Evolutionary conservation across 2,888 invertebrate species (phyloP), one percentile per base, ranked within the genome.

Genomic region (Coelogynopora nodosa): DNA sequence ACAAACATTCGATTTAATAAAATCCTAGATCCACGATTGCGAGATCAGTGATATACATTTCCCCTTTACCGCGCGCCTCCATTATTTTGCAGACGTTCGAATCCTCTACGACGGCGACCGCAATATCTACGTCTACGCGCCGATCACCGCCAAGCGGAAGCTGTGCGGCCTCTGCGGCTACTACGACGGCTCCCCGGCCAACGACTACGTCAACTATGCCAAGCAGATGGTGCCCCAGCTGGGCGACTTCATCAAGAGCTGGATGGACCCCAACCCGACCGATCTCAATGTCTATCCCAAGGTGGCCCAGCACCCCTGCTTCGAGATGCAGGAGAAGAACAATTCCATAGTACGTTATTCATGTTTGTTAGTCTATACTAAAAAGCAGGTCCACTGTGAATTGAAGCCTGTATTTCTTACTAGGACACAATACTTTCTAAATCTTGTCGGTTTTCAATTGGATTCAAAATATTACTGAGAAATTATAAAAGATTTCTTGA

Each of bases 121-220:
- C 10, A 88, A 87, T 30, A 87, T 88, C 13, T 87, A 87, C 30
- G 86, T 88, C 67, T 88, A 84, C 49, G 88, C 88, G 27, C 88
- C 88, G 2, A 81, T 67, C 18, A 88, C 89, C 0, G 86, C 87
- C 84, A 30, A 88, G 30, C 86, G 86, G 49, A 88, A 87, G 67
- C 67, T 88, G n/a, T 88, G 88, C 82, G 89, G 89, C 67, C 82
- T 89, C 67, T 89, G 89, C 85, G 89, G 89, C 67, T 83, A 87
- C 67, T 88, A 49, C 86, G 86, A 88, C 83, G 88, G 87, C 18
- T 84, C 87, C 67, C n/a, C 31, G 13, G 30, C 31, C n/a, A 87
- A 89, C 31, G 89, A 89, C 10, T 87, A 82, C 31, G 49, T 26
- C 74, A 87, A 88, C 0, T 67, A 86, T 28, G 49, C 30, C 29